Evolutionary conservation across 2,113 vertebrate genomes (phyloP), one percentile per base, ranked within the genome.

Genomic region (Tenebrosternarchus preto): DNA sequence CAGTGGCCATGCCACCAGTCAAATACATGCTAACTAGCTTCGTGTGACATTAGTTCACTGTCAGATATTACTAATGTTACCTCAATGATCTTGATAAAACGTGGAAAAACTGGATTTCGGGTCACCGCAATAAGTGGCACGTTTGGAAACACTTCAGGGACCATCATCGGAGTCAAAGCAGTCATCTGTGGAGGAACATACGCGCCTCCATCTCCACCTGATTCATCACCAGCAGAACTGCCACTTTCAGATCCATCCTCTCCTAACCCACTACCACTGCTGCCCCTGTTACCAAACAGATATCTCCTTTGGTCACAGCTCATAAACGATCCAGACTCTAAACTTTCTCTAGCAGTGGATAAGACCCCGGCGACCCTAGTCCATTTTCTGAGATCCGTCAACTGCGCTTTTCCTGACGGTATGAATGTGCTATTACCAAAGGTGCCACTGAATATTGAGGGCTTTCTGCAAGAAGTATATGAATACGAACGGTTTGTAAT

Each of bases 1-100:
- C 2, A 43, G 11, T 50, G 9, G 43, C 43, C 43, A 50, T 15
- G 43, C 8, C 43, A 50, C 9, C 43, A 50, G 11, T 50, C 43
- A 50, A 50, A 50, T 50, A 50, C 43, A 50, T 12, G 8, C 8
- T 3, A 11, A 12, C 43, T 50, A 50, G 1, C 2, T 50, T 50
- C 5, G 12, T 50, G 11, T 50, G 43, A 46, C 8, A 50, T 50
- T 15, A 11, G 15, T 50, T 50, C 9, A 50, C 7, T 50, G 12
- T 50, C 43, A 50, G 43, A 50, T 50, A n/a, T n/a, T n/a, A n/a
- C n/a, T n/a, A n/a, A n/a, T n/a, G 1, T 8, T 68, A 98, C 97
- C 97, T 99, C 97, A 31, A 99, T 94, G 66, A 98, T 99, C 91
- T 98, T 99, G 87, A 99, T 98, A 90, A 99, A 99, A 1, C 97